These are phyloP conservation scores for Paratrypauchen microcephalus DNA, from an alignment of 2,797 vertebrate species.

Conservation along the genomic window DNA sequence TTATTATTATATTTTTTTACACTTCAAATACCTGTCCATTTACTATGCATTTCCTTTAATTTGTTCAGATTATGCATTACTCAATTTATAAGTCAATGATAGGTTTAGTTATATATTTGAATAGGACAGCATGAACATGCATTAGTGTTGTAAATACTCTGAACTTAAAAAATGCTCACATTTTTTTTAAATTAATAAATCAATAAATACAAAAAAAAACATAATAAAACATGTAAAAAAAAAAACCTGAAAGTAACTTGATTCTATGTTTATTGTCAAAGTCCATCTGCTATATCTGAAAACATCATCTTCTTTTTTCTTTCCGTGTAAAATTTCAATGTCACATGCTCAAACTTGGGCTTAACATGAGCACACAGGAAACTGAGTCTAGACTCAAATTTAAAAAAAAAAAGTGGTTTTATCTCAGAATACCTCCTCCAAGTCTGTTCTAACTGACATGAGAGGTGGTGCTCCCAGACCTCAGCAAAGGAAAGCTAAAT, in stretches of 20 bases:
- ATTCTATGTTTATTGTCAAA: background rate
- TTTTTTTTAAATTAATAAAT: background rate
- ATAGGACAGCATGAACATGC: too few species aligned
- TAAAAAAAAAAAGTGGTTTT: conserved; percentile 10
- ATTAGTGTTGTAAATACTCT: too few species aligned
- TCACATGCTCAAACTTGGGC: background rate
- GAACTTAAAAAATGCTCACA: background rate
- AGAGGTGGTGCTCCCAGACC: conserved; percentile 11
- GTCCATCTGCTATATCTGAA: background rate
- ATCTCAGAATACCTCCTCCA: conserved; percentile 6
- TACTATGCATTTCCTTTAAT: too few species aligned
- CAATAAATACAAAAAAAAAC: background rate
- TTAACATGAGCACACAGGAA: conserved; percentile 1
- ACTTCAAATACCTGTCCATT: too few species aligned
- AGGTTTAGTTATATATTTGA: too few species aligned
- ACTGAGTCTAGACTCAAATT: conserved; percentile 6
- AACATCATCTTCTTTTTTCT: background rate
- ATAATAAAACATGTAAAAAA: background rate
- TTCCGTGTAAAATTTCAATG: background rate
- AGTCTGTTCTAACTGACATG: background rate
- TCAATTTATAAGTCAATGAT: too few species aligned
- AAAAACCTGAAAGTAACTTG: background rate
- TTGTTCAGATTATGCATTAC: too few species aligned
- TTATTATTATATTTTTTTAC: too few species aligned
- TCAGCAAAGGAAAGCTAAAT: conserved; percentile 2